Evolutionary conservation across 30 jellyfish, hydroid and myxozoan species (phyloP), one percentile per base, ranked within the genome.

Genomic region (Morbakka virulenta): DNA sequence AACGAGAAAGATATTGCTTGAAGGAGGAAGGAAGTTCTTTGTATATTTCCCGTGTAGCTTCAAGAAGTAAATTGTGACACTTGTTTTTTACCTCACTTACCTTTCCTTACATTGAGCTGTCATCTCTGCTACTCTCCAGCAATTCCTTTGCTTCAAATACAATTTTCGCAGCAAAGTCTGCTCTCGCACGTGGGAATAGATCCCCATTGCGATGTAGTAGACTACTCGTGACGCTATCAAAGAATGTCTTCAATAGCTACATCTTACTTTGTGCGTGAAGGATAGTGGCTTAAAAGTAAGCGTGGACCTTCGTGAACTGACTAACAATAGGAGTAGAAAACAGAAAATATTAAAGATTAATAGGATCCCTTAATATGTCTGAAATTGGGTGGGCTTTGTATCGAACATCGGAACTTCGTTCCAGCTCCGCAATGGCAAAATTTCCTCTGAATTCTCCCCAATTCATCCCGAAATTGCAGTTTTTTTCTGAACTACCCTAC

Each of bases 111-210:
- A 52, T 21, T 49, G 34, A 20, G 47, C 27, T 32, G 87, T 49
- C 76, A 49, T 50, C 52, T 13, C 33, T n/a, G 32, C 28, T 25
- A 33, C 62, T 32, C 50, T 62, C 32, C 29, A 49, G 12, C 32
- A 32, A 64, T 50, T 33, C 22, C 22, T 48, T 62, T 25, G 64
- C 26, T 22, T 67, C 88, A 24, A 31, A 47, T 51, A 67, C 61
- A 80, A 68, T 41, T 53, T 67, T 80, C 14, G 86, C 86, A n/a
- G 87, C 91, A 80, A 80, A 80, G 32, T 69, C 81, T 24, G 50
- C 81, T 2, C 69, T 53, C 29, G 27, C 0, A 32, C 51, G 64
- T 28, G 67, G 62, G 35, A 62, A 29, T 31, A 66, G 26, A 28
- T 57, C 47, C 25, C 86, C 67, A 51, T 35, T 24, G 32, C 28